phyloP scores from a whole-genome alignment of 2,113 vertebrate species.

The Leucoraja erinaceus region DNA sequence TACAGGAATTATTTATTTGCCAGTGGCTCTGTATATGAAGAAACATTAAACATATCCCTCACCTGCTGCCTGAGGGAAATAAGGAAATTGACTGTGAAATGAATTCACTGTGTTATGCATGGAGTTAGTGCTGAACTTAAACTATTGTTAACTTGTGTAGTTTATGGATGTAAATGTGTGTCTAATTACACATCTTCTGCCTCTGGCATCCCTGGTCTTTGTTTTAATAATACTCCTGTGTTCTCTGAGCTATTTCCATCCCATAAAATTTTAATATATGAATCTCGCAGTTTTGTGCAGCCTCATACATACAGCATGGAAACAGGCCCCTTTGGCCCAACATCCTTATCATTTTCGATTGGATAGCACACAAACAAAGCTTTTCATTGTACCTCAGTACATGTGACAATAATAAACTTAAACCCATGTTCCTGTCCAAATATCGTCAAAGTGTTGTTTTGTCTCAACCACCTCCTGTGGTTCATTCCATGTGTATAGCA shows the following conservation, averaged over 20 bases:
- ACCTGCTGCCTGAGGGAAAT: background rate
- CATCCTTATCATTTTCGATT: too few relatives aligned
- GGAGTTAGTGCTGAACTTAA: background rate
- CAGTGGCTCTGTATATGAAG: background rate
- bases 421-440: too few relatives aligned
- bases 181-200: background rate
- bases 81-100: background rate
- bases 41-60: background rate
- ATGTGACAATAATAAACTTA: too few relatives aligned
- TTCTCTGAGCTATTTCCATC: background rate
- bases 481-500: too few relatives aligned
- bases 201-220: background rate
- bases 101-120: background rate
- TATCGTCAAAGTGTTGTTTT: too few relatives aligned
- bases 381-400: too few relatives aligned
- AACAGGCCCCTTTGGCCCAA: too few relatives aligned
- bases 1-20: background rate
- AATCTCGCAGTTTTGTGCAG: background rate
- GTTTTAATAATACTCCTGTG: background rate
- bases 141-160: background rate
- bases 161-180: background rate
- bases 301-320: too few relatives aligned
- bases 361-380: too few relatives aligned
- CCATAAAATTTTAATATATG: background rate
- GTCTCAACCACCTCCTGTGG: too few relatives aligned